These are phyloP conservation scores for Phocides pigmalion DNA, from an alignment of 1,140 invertebrate genomes.

Conservation along the genomic window DNA sequence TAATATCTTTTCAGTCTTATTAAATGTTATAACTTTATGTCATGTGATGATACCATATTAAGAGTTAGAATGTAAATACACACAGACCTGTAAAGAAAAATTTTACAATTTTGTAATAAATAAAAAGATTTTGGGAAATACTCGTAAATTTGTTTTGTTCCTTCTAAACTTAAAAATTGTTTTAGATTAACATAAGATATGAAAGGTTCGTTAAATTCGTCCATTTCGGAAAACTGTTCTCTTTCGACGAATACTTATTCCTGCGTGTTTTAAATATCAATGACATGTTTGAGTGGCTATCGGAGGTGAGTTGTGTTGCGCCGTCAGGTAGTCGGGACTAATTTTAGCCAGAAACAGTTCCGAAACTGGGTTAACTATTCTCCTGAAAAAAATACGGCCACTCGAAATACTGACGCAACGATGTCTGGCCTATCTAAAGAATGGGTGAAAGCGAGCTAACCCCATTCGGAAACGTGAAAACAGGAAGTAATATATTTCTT, in stretches of 20 bases:
- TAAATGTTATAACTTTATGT: too few species aligned
- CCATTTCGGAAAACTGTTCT: too few species aligned
- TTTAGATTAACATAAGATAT: too few species aligned
- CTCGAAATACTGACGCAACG: constrained; percentile 71
- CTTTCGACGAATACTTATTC: not conserved
- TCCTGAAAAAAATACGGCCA: constrained; percentile 68
- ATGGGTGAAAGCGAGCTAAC: constrained; percentile 71
- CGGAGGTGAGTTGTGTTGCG: constrained; percentile 49
- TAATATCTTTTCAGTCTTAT: too few species aligned
- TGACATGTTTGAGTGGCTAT: constrained; percentile 38
- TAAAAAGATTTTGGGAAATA: too few species aligned
- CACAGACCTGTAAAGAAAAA: too few species aligned
- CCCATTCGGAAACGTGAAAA: constrained; percentile 59
- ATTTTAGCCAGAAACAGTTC: constrained; percentile 68
- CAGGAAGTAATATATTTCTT: constrained; percentile 52
- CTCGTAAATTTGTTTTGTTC: too few species aligned
- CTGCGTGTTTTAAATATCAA: constrained; percentile 17
- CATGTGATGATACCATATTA: too few species aligned
- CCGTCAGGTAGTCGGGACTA: constrained; percentile 62
- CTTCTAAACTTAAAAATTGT: too few species aligned
- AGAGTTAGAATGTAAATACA: too few species aligned
- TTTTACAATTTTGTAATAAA: too few species aligned
- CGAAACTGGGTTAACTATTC: constrained; percentile 80
- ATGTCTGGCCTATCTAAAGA: constrained; percentile 59
- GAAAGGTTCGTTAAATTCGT: too few species aligned